Evolutionary conservation across 2,113 vertebrate genomes (phyloP), one percentile per base, ranked within the genome.

Genomic region (Seriola rivoliana): DNA sequence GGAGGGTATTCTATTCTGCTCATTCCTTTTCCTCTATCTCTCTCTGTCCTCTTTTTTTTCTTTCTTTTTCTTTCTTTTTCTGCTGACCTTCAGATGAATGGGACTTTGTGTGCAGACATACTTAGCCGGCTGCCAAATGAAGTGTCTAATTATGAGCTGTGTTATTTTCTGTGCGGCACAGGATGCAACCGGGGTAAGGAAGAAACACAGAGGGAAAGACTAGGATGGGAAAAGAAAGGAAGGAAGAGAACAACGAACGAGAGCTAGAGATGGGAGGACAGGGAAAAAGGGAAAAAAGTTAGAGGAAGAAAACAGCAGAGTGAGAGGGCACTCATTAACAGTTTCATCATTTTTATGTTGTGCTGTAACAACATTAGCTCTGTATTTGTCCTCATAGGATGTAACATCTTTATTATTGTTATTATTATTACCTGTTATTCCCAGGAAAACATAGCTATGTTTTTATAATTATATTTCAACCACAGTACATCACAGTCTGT

Each of bases 141-240:
- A 87, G 86, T 74, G 82, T 90, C 88, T 92, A 91, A 92, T 92
- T 90, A 92, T 88, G 82, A 88, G 86, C 80, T 0, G 17, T 85
- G 87, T 92, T 90, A 87, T 92, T 89, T 91, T 78, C 81, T 82
- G 74, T 58, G 82, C 34, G 13, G 84, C 60, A 21, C 81, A 85
- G 85, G 80, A 85, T 83, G 86, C 48, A 54, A 86, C 48, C 5
- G 5, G 40, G 82, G 54, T 64, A 46, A 77, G 57, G 77, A 71
- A 14, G 80, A 34, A 48, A 75, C 63, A 7, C 16, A 54, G 34
- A 57, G 75, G 34, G 69, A 54, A 25, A 36, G 10, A 29, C 19
- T 7, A 19, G 34, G 1, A 10, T 38, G 12, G 75, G 19, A 48
- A 13, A 23, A 19, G 21, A 46, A 32, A 64, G 52, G 19, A 58